Evolutionary conservation across 1,140 invertebrate genomes (phyloP).

Genomic region (Protaetia brevitarsis): DNA sequence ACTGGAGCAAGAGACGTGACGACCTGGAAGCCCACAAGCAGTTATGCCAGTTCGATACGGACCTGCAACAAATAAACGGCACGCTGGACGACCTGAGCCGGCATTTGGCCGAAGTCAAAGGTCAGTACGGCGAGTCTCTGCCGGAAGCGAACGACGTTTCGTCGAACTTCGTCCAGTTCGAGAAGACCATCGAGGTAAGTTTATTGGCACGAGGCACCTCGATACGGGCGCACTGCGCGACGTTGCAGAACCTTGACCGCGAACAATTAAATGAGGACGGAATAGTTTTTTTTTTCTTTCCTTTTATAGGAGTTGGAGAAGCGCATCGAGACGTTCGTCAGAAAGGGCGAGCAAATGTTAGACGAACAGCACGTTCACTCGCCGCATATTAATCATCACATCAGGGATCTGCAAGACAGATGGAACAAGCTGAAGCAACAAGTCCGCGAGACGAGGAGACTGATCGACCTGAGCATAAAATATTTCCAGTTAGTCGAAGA

Average conservation of each 20-base stretch:
- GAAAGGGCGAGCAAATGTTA: conserved; percentile 65
- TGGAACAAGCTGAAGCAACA: conserved; percentile 71
- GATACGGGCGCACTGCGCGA: background rate
- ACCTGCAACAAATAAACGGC: conserved; percentile 71
- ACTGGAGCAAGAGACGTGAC: conserved; percentile 59
- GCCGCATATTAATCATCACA: conserved; percentile 59
- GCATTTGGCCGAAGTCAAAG: conserved; percentile 61
- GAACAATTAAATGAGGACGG: background rate
- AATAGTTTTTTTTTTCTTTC: conserved; percentile 7
- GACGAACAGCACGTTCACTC: conserved; percentile 58
- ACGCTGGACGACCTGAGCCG: conserved; percentile 65
- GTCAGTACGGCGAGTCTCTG: conserved; percentile 71
- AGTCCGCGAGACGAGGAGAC: conserved; percentile 62
- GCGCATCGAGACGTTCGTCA: conserved; percentile 70
- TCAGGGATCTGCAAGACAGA: conserved; percentile 65
- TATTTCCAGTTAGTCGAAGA: conserved; percentile 59
- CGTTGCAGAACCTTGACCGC: conserved; percentile 15
- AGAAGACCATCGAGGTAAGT: conserved; percentile 73
- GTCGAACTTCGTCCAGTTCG: conserved; percentile 72
- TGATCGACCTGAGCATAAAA: conserved; percentile 55
- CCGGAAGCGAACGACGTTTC: conserved; percentile 66
- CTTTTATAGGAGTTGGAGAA: conserved; percentile 64
- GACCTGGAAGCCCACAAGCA: conserved; percentile 63
- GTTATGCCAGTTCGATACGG: conserved; percentile 67
- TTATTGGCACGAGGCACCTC: background rate